Evolutionary conservation across 1,140 invertebrate genomes (phyloP), one percentile per base, ranked within the genome.

Genomic region (Brachionus rotundiformis): DNA sequence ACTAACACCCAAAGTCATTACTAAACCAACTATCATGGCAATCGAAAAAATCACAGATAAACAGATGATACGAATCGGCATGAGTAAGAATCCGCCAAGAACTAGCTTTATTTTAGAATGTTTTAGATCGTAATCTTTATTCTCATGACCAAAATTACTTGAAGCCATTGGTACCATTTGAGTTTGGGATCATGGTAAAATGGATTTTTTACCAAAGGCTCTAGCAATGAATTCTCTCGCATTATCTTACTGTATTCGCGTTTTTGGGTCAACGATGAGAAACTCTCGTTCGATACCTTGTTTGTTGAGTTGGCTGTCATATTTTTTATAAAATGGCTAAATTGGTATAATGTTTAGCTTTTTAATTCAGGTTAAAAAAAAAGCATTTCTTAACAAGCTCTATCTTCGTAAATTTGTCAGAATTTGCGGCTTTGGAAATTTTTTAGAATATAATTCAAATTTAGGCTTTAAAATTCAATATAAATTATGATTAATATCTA

Each of bases 1-100:
- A 63, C 33, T 71, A 2, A 65, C 3, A 10, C 79, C 79, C n/a
- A 81, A 5, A 65, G 61, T 81, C 25, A 63, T 68, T 31, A 71
- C 36, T 11, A 65, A 19, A n/a, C 54, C 39, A 10, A 81, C 4
- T 44, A 81, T 19, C 5, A 33, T 16, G 1, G 8, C 19, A 10
- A 81, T 4, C 2, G 29, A 47, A 65, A 81, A 41, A 13, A 36
- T 31, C 11, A 71, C 3, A 10, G 79, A 31, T 10, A 65, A 39
- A 2, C 41, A 27, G 5, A 81, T 29, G 7, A 81, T 16, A 25
- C 79, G 25, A 16, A 81, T 29, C 13, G 79, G 79, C 23, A 68
- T 1, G 2, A 81, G 36, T 1, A 68, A 23, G 7, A 81, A 31
- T 36, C 59, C 33, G 6, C 63, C 39, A 63, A 81, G n/a, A 13